Evolutionary conservation across 35 echinoderm and acorn worm species (phyloP).

Genomic region (Apostichopus japonicus): DNA sequence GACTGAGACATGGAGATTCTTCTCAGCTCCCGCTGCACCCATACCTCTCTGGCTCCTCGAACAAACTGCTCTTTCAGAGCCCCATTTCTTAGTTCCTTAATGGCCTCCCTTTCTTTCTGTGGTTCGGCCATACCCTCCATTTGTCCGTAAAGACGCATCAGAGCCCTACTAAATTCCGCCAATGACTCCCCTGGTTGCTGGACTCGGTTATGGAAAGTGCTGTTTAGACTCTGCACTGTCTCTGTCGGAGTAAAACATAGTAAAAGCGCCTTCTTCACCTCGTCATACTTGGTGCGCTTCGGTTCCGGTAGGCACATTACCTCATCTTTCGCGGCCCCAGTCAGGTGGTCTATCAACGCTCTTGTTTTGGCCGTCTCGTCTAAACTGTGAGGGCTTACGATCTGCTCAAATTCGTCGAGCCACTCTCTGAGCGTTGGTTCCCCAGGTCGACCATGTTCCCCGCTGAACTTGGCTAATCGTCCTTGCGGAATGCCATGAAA

Average conservation of each 20-base stretch:
- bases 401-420: no score
- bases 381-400: no score
- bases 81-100: conserved; percentile 2
- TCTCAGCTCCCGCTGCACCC: conserved; percentile 42
- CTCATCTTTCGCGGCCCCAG: not conserved
- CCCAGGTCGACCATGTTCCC: no score
- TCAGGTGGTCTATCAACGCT: no score
- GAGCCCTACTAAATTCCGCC: conserved; percentile 50
- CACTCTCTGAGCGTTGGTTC: no score
- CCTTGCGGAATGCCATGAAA: no score
- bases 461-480: no score
- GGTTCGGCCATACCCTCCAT: conserved; percentile 18
- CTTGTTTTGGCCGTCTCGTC: no score
- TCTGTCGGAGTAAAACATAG: conserved; percentile 3
- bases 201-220: conserved; percentile 25
- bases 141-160: conserved; percentile 19
- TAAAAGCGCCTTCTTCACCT: not conserved
- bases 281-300: not conserved
- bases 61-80: conserved; percentile 37
- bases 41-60: conserved; percentile 35
- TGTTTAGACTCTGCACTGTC: conserved; percentile 7
- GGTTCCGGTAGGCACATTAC: not conserved
- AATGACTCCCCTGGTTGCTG: not conserved
- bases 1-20: not conserved
- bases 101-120: not conserved